These are phyloP conservation scores for Trissonchulus sp. DNA, from an alignment of 2,888 invertebrate genomes.

Conservation along the genomic window DNA sequence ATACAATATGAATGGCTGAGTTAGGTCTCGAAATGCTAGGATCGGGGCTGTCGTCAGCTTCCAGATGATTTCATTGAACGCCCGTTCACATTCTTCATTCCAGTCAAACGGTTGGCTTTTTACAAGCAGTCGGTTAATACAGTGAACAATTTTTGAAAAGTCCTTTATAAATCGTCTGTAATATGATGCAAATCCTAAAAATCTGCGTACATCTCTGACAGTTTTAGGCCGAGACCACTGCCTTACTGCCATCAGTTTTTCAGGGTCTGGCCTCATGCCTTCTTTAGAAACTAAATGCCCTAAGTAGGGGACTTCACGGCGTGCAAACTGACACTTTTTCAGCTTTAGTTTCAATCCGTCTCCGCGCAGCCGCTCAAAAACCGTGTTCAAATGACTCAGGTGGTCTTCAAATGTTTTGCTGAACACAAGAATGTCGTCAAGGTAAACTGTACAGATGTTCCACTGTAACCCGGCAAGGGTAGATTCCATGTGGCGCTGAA, in stretches of 20 bases:
- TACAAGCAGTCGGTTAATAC: slow-evolving; percentile 37
- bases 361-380: slow-evolving; percentile 32
- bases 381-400: slow-evolving; percentile 27
- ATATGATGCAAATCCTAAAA: slow-evolving; percentile 39
- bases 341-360: slow-evolving; percentile 36
- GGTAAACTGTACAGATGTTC: too few species aligned
- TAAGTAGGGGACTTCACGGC: slow-evolving; percentile 24
- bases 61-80: slow-evolving; percentile 33
- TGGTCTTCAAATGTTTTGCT: slow-evolving; percentile 33
- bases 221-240: slow-evolving; percentile 34
- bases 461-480: too few species aligned
- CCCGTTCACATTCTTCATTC: slow-evolving; percentile 28
- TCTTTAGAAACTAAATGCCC: slow-evolving; percentile 34
- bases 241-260: slow-evolving; percentile 32
- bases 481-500: too few species aligned
- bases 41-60: slow-evolving; percentile 33
- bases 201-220: slow-evolving; percentile 34
- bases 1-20: too few species aligned
- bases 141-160: slow-evolving; percentile 35
- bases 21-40: slow-evolving; percentile 37
- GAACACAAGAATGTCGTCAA: too few species aligned
- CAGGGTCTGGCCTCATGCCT: slow-evolving; percentile 31
- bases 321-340: slow-evolving; percentile 33
- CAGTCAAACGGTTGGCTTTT: slow-evolving; percentile 38
- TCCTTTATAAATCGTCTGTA: slow-evolving; percentile 34